These are phyloP conservation scores for Muscicapa adusta DNA, from an alignment of 2,113 vertebrate genomes.

Conservation along the genomic window DNA sequence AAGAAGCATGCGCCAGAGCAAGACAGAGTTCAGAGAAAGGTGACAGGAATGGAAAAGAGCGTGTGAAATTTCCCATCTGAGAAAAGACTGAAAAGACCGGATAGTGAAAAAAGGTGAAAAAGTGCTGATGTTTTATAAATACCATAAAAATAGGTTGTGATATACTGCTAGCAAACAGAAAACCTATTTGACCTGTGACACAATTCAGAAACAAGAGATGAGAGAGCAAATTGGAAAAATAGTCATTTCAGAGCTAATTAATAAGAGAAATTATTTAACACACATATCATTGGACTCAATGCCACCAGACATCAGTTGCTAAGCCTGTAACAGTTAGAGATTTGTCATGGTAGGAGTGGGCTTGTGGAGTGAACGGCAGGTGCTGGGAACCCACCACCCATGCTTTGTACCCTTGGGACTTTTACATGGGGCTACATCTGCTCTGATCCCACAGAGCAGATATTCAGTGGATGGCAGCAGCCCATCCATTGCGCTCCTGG, in stretches of 20 bases:
- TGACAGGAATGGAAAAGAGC: neutral
- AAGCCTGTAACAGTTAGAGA: neutral
- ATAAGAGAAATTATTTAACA: neutral
- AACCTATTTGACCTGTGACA: neutral
- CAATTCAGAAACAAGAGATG: neutral
- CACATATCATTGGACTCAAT: accelerated
- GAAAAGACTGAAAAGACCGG: neutral
- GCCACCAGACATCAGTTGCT: neutral
- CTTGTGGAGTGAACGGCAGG: neutral
- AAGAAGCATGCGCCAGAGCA: neutral
- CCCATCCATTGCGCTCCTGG: accelerated
- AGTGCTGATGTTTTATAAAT: neutral
- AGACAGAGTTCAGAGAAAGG: conserved; percentile 13
- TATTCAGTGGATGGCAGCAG: neutral
- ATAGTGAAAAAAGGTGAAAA: neutral
- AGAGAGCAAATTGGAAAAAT: neutral
- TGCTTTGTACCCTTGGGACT: neutral
- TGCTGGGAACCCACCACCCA: neutral
- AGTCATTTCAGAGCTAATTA: neutral
- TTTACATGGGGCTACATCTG: neutral
- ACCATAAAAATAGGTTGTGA: neutral
- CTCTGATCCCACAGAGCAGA: neutral
- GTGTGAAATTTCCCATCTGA: neutral
- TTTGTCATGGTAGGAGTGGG: neutral
- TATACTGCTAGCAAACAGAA: neutral